phyloP scores from a whole-genome alignment of 2,113 vertebrate genomes.

The Rhinopomastus cyanomelas region DNA sequence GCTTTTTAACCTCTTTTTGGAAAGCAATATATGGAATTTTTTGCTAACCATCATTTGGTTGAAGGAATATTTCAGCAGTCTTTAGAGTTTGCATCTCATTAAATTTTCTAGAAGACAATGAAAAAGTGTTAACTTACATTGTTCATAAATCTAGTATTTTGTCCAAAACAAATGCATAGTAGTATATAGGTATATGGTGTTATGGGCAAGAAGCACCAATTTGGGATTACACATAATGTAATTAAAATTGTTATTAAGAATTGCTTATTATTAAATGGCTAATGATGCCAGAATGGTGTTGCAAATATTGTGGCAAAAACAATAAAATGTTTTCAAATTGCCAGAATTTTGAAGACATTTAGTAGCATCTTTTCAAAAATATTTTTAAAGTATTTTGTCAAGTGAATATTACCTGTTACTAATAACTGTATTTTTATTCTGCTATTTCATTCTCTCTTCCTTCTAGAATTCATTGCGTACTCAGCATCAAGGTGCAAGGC shows the following conservation, averaged over 20 bases:
- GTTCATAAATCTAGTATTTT: not conserved
- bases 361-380: not conserved
- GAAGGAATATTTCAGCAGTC: not conserved
- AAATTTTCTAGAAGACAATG: not conserved
- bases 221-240: not conserved
- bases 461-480: not conserved
- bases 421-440: not conserved
- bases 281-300: not conserved
- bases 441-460: not conserved
- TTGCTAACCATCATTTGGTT: not conserved
- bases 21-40: not conserved
- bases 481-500: too few relatives aligned
- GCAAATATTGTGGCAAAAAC: not conserved
- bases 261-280: not conserved
- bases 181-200: accelerated
- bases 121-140: not conserved
- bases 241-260: not conserved
- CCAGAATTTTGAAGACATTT: not conserved
- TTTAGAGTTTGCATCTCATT: not conserved
- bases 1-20: not conserved
- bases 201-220: not conserved
- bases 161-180: not conserved
- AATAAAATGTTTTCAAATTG: not conserved
- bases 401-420: not conserved
- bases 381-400: not conserved